A percentile compares a stretch with the other conserved stretches of the same genome.
phyloP scores from a whole-genome alignment of 2,888 invertebrate species.

The Priapulus caudatus region DNA sequence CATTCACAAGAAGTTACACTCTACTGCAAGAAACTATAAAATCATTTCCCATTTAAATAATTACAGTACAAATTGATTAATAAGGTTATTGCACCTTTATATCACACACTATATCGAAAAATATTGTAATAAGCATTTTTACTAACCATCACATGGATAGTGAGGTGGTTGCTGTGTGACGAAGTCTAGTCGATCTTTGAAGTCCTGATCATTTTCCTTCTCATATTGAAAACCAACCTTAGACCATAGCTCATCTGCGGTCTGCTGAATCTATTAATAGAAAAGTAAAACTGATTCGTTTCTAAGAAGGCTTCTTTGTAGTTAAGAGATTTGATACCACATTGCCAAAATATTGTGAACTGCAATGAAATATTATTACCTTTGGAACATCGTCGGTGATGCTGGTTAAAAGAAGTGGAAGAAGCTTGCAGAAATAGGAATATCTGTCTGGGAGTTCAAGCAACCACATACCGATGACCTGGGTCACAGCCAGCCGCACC shows the following conservation, averaged over 20 bases:
- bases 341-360: too few relatives aligned
- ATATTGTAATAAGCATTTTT: too few relatives aligned
- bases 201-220: conserved; percentile 71
- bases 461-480: conserved; percentile 65
- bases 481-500: conserved; percentile 61
- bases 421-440: conserved; percentile 70
- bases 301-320: too few relatives aligned
- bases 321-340: too few relatives aligned
- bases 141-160: conserved; percentile 54
- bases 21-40: too few relatives aligned
- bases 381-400: conserved; percentile 67
- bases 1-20: too few relatives aligned
- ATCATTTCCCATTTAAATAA: too few relatives aligned
- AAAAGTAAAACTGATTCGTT: too few relatives aligned
- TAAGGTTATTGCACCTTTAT: background rate
- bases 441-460: conserved; percentile 67
- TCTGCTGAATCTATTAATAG: conserved; percentile 34
- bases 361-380: conserved; percentile 39
- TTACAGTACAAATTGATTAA: conserved; percentile 4
- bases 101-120: conserved; percentile 8
- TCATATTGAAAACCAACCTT: conserved; percentile 63
- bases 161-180: conserved; percentile 47
- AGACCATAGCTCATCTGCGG: conserved; percentile 54
- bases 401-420: conserved; percentile 71
- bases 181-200: conserved; percentile 70